phyloP scores from a whole-genome alignment of 2,888 invertebrate species.

The Boloria selene region DNA sequence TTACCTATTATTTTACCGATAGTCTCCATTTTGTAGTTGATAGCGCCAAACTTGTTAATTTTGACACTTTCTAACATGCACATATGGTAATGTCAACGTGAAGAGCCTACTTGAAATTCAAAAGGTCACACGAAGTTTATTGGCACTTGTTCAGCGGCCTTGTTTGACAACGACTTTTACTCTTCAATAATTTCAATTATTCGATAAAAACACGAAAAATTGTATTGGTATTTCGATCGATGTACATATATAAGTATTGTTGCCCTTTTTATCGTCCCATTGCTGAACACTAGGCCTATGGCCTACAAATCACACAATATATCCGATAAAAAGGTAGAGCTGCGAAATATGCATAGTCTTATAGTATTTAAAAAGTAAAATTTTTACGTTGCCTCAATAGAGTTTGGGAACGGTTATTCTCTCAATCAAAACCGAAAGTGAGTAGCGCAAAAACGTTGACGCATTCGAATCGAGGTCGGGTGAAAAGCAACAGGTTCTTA shows the following conservation, averaged over 20 bases:
- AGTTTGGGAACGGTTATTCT: slow-evolving; percentile 39
- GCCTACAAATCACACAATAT: no score
- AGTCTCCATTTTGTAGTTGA: no score
- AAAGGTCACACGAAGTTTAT: slow-evolving; percentile 15
- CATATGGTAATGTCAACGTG: slow-evolving; percentile 11
- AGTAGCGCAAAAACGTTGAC: slow-evolving; percentile 54
- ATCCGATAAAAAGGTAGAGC: no score
- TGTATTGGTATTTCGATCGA: no score
- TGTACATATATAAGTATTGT: no score
- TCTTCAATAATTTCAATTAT: no score
- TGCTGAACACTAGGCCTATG: no score
- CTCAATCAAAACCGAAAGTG: slow-evolving; percentile 65
- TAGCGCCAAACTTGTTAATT: background rate
- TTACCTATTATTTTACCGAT: no score
- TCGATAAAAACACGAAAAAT: no score
- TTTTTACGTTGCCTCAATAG: background rate
- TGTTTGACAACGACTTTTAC: background rate
- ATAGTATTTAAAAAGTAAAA: slow-evolving; percentile 2
- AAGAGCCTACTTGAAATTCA: slow-evolving; percentile 2
- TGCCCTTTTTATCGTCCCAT: no score
- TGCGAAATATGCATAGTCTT: background rate
- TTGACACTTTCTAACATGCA: slow-evolving; percentile 20
- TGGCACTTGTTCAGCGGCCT: background rate
- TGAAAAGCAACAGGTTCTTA: slow-evolving; percentile 72
- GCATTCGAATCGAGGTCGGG: slow-evolving; percentile 59